These are phyloP conservation scores for Serrognathus titanus DNA, from an alignment of 2,888 invertebrate species.

Conservation along the genomic window DNA sequence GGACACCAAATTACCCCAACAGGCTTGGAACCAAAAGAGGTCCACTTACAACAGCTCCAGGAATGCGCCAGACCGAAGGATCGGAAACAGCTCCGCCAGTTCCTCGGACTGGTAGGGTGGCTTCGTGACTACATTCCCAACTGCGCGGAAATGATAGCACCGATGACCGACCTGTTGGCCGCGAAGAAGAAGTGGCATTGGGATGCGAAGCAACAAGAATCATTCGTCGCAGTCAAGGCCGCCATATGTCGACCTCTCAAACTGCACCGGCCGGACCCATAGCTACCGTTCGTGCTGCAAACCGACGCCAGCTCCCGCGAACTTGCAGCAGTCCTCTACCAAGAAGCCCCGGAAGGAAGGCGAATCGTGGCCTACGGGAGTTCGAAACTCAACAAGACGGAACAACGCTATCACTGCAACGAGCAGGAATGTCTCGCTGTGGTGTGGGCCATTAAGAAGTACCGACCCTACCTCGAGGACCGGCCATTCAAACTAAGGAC, in stretches of 20 bases:
- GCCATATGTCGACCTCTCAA: conserved; percentile 11
- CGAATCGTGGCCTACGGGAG: conserved; percentile 24
- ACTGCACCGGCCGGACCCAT: conserved; percentile 22
- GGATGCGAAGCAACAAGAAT: conserved; percentile 11
- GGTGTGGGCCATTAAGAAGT: conserved; percentile 28
- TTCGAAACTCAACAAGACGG: conserved; percentile 15
- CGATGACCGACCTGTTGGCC: conserved; percentile 25
- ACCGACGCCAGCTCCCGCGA: conserved; percentile 27
- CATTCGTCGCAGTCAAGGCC: conserved; percentile 18
- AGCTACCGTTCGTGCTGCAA: conserved; percentile 22
- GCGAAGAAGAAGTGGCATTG: conserved; percentile 14
- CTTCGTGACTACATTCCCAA: conserved; percentile 28
- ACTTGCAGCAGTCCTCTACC: conserved; percentile 29
- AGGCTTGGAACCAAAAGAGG: conserved; percentile 1
- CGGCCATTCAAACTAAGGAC: conserved; percentile 24
- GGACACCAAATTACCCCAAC: conserved; percentile 5
- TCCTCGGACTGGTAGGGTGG: conserved; percentile 28
- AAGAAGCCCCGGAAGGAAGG: conserved; percentile 10
- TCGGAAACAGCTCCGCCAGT: conserved; percentile 7
- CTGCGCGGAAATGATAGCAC: conserved; percentile 22
- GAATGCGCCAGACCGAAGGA: not conserved
- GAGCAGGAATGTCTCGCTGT: conserved; percentile 30
- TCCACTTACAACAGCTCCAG: conserved; percentile 3
- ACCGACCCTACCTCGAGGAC: conserved; percentile 27
- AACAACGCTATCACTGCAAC: conserved; percentile 27